Percentiles rank a stretch among this genome's conserved stretches.
phyloP scores from a whole-genome alignment of 2,797 vertebrate genomes.

The Coracias cyanogaster region DNA sequence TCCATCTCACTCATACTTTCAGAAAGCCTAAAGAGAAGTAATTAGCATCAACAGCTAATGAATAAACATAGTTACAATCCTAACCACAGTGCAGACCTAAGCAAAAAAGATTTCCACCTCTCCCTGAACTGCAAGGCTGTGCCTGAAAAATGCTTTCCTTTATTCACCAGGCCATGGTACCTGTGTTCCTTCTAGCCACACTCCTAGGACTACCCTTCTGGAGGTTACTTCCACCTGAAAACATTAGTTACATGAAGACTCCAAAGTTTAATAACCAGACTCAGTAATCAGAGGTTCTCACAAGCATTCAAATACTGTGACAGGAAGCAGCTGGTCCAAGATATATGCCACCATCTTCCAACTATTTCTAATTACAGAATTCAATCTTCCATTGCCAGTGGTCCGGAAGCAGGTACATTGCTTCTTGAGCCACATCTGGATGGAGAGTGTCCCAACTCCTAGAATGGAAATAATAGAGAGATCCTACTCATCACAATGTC shows the following conservation, averaged over 20 bases:
- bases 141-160: neutral
- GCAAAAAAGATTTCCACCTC: neutral
- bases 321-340: neutral
- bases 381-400: neutral
- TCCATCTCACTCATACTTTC: neutral
- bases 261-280: neutral
- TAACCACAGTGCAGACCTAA: neutral
- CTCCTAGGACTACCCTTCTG: neutral
- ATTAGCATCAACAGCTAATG: neutral
- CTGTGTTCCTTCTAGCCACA: neutral
- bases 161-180: neutral
- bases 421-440: neutral
- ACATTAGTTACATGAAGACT: neutral
- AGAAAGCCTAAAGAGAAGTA: neutral
- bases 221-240: neutral
- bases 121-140: neutral
- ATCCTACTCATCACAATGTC: neutral
- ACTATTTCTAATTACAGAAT: neutral
- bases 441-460: neutral
- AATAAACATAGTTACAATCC: neutral
- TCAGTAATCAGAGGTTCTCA: neutral
- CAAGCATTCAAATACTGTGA: neutral
- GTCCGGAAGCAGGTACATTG: neutral
- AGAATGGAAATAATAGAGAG: neutral
- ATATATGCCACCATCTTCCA: neutral